A percentile compares a stretch with the other conserved stretches of the same genome.
Evolutionary conservation across 2,888 invertebrate genomes (phyloP).

Genomic region (Ferrisia virgata): DNA sequence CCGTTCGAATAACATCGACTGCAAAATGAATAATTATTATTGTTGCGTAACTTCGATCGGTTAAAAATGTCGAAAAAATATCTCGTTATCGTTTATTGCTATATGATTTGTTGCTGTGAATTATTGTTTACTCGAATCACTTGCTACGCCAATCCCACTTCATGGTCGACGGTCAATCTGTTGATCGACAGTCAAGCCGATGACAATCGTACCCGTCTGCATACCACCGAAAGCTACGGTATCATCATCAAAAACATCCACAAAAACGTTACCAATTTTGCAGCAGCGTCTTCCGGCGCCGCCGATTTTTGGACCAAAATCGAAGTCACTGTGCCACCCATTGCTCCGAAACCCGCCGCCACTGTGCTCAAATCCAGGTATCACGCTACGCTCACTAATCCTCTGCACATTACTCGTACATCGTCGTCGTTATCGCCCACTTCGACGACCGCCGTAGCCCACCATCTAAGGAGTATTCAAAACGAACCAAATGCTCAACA

Average conservation of each 20-base stretch:
- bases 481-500: background rate
- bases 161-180: conserved; percentile 28
- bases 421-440: background rate
- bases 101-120: conserved; percentile 34
- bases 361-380: background rate
- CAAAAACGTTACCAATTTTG: background rate
- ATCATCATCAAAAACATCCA: conserved; percentile 44
- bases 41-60: conserved; percentile 23
- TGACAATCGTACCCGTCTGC: background rate
- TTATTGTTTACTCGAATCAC: background rate
- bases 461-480: background rate
- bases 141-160: conserved; percentile 4
- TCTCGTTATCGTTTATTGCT: background rate
- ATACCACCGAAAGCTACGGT: conserved; percentile 47
- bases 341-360: too few relatives aligned
- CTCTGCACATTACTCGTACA: background rate
- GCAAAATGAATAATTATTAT: conserved; percentile 23
- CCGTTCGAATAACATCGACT: background rate
- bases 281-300: conserved; percentile 9
- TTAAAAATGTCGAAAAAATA: conserved; percentile 40
- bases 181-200: conserved; percentile 1
- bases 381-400: background rate
- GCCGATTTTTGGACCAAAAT: conserved; percentile 18
- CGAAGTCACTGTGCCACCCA: conserved; percentile 6
- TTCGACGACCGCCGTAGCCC: too few relatives aligned